Base-by-base conservation (phyloP, 2,888 invertebrate species). In the Mesorhabditis spiculigera region DNA sequence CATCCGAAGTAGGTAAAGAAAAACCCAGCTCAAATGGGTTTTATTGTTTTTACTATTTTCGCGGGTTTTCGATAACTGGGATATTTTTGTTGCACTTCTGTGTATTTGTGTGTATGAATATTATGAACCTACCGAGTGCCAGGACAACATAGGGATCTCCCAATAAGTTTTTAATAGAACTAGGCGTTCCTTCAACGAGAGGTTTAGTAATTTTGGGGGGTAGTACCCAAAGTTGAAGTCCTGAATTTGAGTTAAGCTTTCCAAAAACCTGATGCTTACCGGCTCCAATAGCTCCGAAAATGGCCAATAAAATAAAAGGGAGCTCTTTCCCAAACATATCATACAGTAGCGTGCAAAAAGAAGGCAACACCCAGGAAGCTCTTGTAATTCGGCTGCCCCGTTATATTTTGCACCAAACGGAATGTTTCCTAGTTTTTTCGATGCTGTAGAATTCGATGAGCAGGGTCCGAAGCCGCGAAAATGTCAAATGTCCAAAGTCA, bases 1-100 rank as follows among this genome's bases (percentile, higher is more conserved):
- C 58, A 50, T 13, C 58, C 58, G n/a, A 50, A n/a, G n/a, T 50
- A 50, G n/a, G 58, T 50, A n/a, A 50, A 50, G 8, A 50, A 50
- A n/a, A 50, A 13, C 10, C 58, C 58, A 50, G 58, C 58, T 50
- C 8, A 50, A 50, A n/a, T 13, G n/a, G 58, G 8, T 50, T 28
- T 28, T 28, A 28, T 28, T 28, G 28, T 28, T 28, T 28, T 28
- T 28, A 28, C 3, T 28, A 28, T 28, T 28, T 28, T 28, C 28
- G 28, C 28, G 28, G 28, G 28, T 28, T 28, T 28, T 28, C 28
- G 28, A 28, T 28, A 28, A 28, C 28, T 28, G 28, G 28, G 28
- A 3, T 28, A 28, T 28, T 28, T 28, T 28, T 28, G 28, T 28
- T 28, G 28, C 28, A 28, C 28, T 28, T 28, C 28, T 28, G 28